Evolutionary conservation across 2,797 vertebrate species (phyloP).

Genomic region (Silurus aristotelis): DNA sequence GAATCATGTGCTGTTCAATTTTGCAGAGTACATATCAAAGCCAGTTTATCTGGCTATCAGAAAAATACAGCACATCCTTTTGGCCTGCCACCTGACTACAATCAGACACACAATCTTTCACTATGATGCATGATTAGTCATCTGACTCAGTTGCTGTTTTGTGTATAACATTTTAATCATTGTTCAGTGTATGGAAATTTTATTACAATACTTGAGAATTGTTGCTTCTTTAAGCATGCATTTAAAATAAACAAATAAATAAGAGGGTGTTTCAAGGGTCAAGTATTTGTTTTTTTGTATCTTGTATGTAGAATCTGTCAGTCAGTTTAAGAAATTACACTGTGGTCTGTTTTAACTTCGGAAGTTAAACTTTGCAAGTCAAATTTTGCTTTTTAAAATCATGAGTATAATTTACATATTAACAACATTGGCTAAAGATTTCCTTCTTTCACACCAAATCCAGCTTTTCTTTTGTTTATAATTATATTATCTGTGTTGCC

Average conservation of each 20-base stretch:
- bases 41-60: neutral
- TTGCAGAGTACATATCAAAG: neutral
- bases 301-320: neutral
- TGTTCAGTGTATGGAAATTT: too few relatives aligned
- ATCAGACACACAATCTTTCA: conserved; percentile 49
- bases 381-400: too few relatives aligned
- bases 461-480: neutral
- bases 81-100: conserved; percentile 57
- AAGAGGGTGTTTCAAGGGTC: neutral
- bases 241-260: neutral
- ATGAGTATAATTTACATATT: neutral
- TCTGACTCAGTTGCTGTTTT: neutral
- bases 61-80: neutral
- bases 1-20: neutral
- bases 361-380: neutral
- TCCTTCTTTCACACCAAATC: neutral
- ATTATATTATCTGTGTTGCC: neutral
- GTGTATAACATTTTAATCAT: neutral
- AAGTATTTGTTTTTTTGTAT: neutral
- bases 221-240: neutral
- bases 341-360: neutral
- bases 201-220: neutral
- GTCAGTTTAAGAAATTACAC: neutral
- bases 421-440: neutral
- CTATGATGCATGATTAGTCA: neutral